Evolutionary conservation across 2,797 vertebrate genomes (phyloP), one percentile per base, ranked within the genome.

Genomic region (Paratrypauchen microcephalus): DNA sequence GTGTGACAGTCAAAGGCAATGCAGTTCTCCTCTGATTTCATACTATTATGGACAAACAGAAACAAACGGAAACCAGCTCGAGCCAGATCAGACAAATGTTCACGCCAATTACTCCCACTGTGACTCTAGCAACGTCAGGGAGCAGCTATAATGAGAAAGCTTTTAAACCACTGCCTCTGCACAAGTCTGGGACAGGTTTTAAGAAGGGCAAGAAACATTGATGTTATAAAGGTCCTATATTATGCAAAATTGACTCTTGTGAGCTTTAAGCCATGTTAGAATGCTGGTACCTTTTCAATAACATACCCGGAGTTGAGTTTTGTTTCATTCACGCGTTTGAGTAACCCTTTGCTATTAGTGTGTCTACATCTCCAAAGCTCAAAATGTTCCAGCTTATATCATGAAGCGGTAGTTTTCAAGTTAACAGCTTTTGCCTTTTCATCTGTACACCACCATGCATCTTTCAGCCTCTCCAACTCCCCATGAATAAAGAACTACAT

Each of bases 1-100:
- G 81, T 76, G 70, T 72, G 61, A 71, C 62, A 82, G 81, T 66
- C 26, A 30, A 76, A 69, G 68, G 70, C 72, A 75, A 75, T 36
- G 1, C 79, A 67, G 70, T 76, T 76, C 74, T 61, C 73, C 81
- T 86, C 69, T 83, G 82, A 86, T 86, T 83, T 70, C 73, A 79
- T 8, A 50, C 71, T 79, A 76, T 82, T 82, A 72, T 81, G 88
- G 87, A 89, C 85, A 88, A 88, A 88, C 82, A 78, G 85, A 89
- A 88, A 89, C 85, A 88, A 88, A 88, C 81, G 77, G 83, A 89
- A 88, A 83, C 75, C 87, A 80, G 85, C 83, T 83, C 73, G 81
- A 71, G 30, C 83, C 82, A 77, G 78, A 89, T 88, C 82, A 88
- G 80, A 87, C 83, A 86, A 45, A 84, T 77, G 69, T 82, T 88